Base-by-base conservation (phyloP, 2,888 invertebrate genomes). In the Diadegma fenestrale region DNA sequence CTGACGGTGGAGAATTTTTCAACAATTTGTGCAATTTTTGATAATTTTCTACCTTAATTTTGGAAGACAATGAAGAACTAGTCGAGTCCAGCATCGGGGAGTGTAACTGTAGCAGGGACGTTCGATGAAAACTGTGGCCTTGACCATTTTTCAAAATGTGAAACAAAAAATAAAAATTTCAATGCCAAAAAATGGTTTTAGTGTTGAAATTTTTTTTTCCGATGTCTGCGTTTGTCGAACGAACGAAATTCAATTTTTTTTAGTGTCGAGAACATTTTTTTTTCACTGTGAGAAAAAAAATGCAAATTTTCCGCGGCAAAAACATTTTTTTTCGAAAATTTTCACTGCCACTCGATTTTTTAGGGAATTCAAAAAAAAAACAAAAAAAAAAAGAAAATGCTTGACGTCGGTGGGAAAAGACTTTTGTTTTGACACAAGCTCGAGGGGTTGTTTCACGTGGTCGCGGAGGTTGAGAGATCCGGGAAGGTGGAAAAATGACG, bases 81-180 rank as follows among this genome's bases (percentile, higher is more conserved):
- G 80, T 19, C 86, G 86, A 26, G 86, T 82, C 64, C 87, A 82
- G 73, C 90, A 78, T 79, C 89, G 87, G 58, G 86, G 84, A 88
- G 90, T 91, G 82, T 89, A 91, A 72, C 85, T 76, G 66, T 75
- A 82, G 87, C 91, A 91, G 37, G 91, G 87, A 30, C 87, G 84
- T 81, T 89, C 87, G 68, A 85, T 75, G 80, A 87, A 88, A 87
- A 86, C 80, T 86, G 86, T 88, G 64, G 76, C 80, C 64, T 63
- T 41, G 72, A 85, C 86, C 81, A 84, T 84, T 26, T 80, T 66
- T 33, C 8, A 51, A 45, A 66, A n/a, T n/a, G n/a, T n/a, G n/a
- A n/a, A 58, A 66, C 10, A 66, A 73, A 78, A 30, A 41, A 73
- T 51, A 43, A 64, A 14, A 33, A 69, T n/a, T n/a, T n/a, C n/a